Evolutionary conservation across 1,140 invertebrate species (phyloP).

Genomic region (Asobara japonica): DNA sequence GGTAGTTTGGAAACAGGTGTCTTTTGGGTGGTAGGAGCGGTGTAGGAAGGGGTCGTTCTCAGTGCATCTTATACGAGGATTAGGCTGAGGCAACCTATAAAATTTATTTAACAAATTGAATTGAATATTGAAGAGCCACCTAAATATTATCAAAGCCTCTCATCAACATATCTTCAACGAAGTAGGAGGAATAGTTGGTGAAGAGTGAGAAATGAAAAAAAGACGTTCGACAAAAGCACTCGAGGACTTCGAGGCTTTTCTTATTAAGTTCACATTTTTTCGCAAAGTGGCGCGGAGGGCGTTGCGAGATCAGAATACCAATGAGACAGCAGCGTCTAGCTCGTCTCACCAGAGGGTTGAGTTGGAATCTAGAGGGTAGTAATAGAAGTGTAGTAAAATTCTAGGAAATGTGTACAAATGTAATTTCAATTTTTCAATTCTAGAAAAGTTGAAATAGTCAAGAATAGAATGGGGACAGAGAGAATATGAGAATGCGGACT

Average conservation of each 20-base stretch:
- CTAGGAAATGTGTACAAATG: not conserved
- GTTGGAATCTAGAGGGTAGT: not conserved
- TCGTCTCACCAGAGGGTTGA: slow-evolving; percentile 22
- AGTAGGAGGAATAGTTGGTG: not conserved
- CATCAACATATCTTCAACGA: not conserved
- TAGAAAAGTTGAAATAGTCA: not conserved
- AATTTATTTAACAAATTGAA: too few relatives aligned
- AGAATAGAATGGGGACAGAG: not conserved
- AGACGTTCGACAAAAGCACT: slow-evolving; percentile 56
- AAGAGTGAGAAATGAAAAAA: slow-evolving; percentile 28
- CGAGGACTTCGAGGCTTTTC: slow-evolving; percentile 60
- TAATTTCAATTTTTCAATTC: not conserved
- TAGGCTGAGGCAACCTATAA: too few relatives aligned
- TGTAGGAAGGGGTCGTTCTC: too few relatives aligned
- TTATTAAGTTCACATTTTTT: slow-evolving; percentile 68
- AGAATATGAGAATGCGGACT: not conserved
- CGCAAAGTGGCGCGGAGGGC: slow-evolving; percentile 58
- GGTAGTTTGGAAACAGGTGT: too few relatives aligned
- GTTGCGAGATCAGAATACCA: slow-evolving; percentile 57
- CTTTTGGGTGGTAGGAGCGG: too few relatives aligned
- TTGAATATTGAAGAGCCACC: too few relatives aligned
- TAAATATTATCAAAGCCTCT: too few relatives aligned
- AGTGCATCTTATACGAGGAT: too few relatives aligned
- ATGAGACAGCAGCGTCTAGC: slow-evolving; percentile 50
- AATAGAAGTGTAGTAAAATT: not conserved